Percentiles rank a stretch among this genome's conserved stretches.
phyloP scores from a whole-genome alignment of 1,140 invertebrate species.

The Notospermus geniculatus region DNA sequence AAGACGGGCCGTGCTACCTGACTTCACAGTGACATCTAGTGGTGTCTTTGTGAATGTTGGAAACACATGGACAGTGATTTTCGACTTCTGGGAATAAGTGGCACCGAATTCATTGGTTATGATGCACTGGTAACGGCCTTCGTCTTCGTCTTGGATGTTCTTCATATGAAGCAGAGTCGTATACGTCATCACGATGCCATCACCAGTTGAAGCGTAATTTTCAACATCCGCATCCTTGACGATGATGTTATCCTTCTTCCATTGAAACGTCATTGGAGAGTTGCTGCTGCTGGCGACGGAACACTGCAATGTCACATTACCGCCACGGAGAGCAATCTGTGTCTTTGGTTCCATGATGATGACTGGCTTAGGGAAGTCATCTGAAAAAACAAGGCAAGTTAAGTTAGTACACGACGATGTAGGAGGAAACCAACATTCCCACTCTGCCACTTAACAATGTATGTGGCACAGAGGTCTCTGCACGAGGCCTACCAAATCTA shows the following conservation, averaged over 20 bases:
- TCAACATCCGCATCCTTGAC: slow-evolving; percentile 31
- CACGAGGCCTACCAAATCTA: no score
- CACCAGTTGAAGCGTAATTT: slow-evolving; percentile 32
- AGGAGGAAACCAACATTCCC: no score
- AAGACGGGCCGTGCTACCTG: slow-evolving; percentile 80
- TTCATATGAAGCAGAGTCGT: slow-evolving; percentile 70
- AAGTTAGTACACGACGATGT: not conserved
- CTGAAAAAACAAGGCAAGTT: slow-evolving; percentile 49
- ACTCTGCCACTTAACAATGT: no score
- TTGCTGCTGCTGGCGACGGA: slow-evolving; percentile 67
- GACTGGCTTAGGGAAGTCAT: slow-evolving; percentile 80
- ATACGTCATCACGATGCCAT: slow-evolving; percentile 40
- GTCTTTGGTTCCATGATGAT: slow-evolving; percentile 77
- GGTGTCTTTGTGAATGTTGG: slow-evolving; percentile 85
- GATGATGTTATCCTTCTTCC: slow-evolving; percentile 81
- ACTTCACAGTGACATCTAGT: slow-evolving; percentile 76
- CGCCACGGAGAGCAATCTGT: slow-evolving; percentile 79
- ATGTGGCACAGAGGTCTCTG: no score
- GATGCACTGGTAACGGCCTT: slow-evolving; percentile 89
- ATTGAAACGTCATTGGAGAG: slow-evolving; percentile 72
- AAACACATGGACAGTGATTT: slow-evolving; percentile 82
- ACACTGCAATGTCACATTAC: slow-evolving; percentile 78
- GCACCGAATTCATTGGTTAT: slow-evolving; percentile 86
- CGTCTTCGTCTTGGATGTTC: slow-evolving; percentile 72
- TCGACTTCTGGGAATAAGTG: slow-evolving; percentile 82